Conservation (phyloP, 2,797 vertebrate genomes). For the Pteronotus mesoamericanus region DNA sequence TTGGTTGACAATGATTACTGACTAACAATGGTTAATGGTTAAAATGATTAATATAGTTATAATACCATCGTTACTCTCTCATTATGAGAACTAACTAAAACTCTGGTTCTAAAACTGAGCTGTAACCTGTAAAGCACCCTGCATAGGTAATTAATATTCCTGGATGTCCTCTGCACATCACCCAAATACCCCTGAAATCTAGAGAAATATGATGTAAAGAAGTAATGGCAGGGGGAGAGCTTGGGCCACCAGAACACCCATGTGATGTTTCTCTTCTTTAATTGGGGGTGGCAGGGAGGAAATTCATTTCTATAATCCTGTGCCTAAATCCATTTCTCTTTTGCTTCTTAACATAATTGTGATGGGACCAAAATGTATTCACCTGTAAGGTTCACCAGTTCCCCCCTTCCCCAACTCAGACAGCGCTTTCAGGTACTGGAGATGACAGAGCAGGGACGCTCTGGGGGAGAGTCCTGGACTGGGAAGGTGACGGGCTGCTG, state of each 20-base stretch:
- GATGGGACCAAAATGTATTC: background rate
- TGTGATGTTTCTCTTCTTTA: background rate
- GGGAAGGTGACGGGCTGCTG: background rate
- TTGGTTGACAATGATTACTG: background rate
- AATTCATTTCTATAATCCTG: background rate
- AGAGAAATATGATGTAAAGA: background rate
- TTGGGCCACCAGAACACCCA: accelerated
- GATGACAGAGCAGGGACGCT: background rate
- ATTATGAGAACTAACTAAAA: background rate
- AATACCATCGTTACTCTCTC: background rate
- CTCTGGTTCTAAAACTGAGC: background rate
- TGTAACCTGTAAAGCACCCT: background rate
- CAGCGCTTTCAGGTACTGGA: background rate
- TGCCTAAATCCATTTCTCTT: background rate
- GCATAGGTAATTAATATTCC: background rate
- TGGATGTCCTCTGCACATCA: background rate
- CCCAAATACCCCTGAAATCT: background rate
- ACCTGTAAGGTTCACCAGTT: background rate
- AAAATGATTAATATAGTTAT: background rate
- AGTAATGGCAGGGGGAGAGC: background rate
- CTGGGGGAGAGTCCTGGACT: background rate
- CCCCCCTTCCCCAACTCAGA: background rate
- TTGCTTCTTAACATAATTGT: background rate
- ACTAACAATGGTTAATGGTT: background rate
- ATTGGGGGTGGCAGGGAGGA: background rate